These are phyloP conservation scores for Ariopsis seemanni DNA, from an alignment of 2,113 vertebrate genomes.

Conservation along the genomic window DNA sequence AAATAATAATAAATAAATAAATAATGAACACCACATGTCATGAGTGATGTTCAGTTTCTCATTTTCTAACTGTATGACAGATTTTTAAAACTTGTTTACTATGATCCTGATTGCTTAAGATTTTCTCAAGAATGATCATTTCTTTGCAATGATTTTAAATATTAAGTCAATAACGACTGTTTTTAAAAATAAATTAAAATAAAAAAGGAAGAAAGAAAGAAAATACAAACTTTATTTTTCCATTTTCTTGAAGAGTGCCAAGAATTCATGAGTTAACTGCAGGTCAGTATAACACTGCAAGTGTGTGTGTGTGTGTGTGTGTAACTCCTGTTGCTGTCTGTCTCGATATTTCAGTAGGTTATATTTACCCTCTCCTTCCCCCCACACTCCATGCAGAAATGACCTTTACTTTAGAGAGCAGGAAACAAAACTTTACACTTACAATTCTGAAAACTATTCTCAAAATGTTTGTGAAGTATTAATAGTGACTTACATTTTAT, in stretches of 20 bases:
- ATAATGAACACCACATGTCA: neutral
- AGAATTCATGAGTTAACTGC: neutral
- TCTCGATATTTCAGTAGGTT: conserved; percentile 63
- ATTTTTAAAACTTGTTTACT: neutral
- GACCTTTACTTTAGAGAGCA: conserved; percentile 47
- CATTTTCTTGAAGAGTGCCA: neutral
- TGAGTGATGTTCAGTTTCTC: neutral
- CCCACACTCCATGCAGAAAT: conserved; percentile 47
- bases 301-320: neutral
- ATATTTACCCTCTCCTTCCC: conserved; percentile 61
- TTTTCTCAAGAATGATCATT: neutral
- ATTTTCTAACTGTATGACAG: neutral
- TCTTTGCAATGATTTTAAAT: neutral
- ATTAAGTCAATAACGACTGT: neutral
- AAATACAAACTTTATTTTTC: neutral
- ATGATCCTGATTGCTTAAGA: neutral
- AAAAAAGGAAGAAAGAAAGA: neutral
- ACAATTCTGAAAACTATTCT: neutral
- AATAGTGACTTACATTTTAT: neutral
- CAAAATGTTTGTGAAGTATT: neutral
- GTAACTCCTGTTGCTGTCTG: conserved; percentile 67
- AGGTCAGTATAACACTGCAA: neutral
- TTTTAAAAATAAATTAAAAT: neutral
- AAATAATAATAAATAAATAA: too few species aligned
- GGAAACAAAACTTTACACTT: neutral